Evolutionary conservation across 1,140 invertebrate species (phyloP).

Genomic region (Halictus rubicundus): DNA sequence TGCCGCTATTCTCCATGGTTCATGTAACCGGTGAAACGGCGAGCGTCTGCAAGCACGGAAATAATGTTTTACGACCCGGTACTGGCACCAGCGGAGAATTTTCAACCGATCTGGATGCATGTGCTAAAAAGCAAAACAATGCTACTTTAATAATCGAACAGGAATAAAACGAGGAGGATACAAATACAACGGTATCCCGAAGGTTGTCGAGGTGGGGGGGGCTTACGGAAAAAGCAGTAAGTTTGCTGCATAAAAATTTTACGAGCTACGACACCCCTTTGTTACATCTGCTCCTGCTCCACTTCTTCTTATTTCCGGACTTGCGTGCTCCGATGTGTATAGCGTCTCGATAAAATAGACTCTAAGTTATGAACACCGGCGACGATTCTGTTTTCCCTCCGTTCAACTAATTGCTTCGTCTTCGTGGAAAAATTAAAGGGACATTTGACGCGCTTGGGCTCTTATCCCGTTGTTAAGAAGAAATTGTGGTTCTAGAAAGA

Average conservation of each 20-base stretch:
- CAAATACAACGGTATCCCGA: constrained; percentile 53
- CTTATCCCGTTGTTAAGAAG: background rate
- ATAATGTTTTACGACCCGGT: constrained; percentile 57
- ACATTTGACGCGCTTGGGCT: too few species aligned
- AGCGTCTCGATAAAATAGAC: constrained; percentile 67
- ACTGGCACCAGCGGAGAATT: constrained; percentile 30
- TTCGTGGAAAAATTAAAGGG: too few species aligned
- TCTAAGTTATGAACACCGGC: constrained; percentile 63
- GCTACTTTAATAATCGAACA: constrained; percentile 71
- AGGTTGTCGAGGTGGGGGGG: background rate
- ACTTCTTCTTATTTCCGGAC: constrained; percentile 64
- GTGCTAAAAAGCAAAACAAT: constrained; percentile 53
- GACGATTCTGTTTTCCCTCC: background rate
- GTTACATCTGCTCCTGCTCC: constrained; percentile 73
- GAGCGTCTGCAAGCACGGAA: constrained; percentile 10
- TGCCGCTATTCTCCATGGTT: too few species aligned
- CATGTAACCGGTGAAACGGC: too few species aligned
- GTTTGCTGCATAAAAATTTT: constrained; percentile 73
- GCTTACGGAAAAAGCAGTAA: constrained; percentile 61
- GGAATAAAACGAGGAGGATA: constrained; percentile 66
- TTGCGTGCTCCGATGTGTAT: constrained; percentile 50
- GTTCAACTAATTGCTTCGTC: background rate
- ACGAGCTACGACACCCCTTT: constrained; percentile 68
- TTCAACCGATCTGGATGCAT: constrained; percentile 33
- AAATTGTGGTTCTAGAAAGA: background rate